Evolutionary conservation across 2,888 invertebrate genomes (phyloP).

Genomic region (Eristalis tenax): DNA sequence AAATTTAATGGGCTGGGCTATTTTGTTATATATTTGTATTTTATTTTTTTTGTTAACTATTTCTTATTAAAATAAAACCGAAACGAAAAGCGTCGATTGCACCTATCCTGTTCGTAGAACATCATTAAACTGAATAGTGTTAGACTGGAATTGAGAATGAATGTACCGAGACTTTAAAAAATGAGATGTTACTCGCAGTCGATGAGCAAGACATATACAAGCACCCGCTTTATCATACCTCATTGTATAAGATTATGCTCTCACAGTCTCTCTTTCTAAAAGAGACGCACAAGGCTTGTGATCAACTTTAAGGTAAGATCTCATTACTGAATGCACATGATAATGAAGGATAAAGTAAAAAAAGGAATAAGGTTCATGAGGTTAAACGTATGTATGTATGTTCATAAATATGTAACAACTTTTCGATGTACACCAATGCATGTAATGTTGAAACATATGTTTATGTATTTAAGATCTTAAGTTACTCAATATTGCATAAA

Average conservation of each 20-base stretch:
- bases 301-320: not conserved
- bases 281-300: conserved; percentile 24
- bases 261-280: conserved; percentile 26
- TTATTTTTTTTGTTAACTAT: conserved; percentile 19
- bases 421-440: too few species aligned
- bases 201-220: conserved; percentile 21
- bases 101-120: conserved; percentile 41
- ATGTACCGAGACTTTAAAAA: conserved; percentile 30
- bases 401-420: too few species aligned
- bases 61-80: conserved; percentile 20
- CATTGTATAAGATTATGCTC: not conserved
- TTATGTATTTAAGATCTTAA: too few species aligned
- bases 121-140: conserved; percentile 52
- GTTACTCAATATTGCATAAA: too few species aligned
- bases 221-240: conserved; percentile 34
- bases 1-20: not conserved
- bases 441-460: too few species aligned
- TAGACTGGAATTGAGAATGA: conserved; percentile 39
- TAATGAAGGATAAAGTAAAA: too few species aligned
- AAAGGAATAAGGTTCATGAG: too few species aligned
- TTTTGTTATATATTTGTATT: not conserved
- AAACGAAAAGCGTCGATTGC: conserved; percentile 20
- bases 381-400: too few species aligned
- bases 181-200: conserved; percentile 26
- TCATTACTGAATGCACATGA: not conserved